Base-by-base conservation (phyloP, 1,140 invertebrate species). In the Acromyrmex charruanus region DNA sequence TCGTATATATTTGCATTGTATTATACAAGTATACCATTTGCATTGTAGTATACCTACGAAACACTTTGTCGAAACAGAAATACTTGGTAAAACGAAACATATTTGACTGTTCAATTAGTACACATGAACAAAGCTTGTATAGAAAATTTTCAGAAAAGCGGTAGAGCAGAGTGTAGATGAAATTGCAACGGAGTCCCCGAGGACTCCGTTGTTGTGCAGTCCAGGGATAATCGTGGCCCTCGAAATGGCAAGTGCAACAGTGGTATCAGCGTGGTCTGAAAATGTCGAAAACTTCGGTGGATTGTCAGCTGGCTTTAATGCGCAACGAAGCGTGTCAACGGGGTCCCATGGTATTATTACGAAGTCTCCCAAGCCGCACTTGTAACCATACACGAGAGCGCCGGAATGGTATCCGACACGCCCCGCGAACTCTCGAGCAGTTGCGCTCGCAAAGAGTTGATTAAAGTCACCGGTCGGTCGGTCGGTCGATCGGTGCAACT, bases 321-420 rank as follows among this genome's bases (percentile, higher is more conserved):
- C 79, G 74, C 59, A 77, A 88, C 88, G 86, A 84, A 89, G 88
- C 89, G 89, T 90, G 89, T 90, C 89, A 90, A 90, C 86, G 81
- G 85, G 86, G 61, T 90, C 89, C 80, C 49, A 18, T 88, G 86
- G 86, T 88, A 90, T 90, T 90, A 90, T 90, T 90, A 90, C 55
- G 69, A 85, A 90, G 89, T 87, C 75, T 18, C 25, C 65, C 31
- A 35, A 53, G 74, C 75, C 87, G 39, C 51, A 44, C 66, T 68
- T 69, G 59, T 49, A 79, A 68, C 55, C 66, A 81, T 84, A 80
- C 77, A 59, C 55, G 39, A 68, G n/a, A n/a, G 28, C 39, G 39
- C 35, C 35, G 77, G 80, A 85, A 66, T 51, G 74, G 63, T 69
- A 69, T 61, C 53, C 55, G 89, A 80, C 87, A 90, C 89, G 89